Conservation (phyloP, 1,140 invertebrate species). For the Myzus persicae region DNA sequence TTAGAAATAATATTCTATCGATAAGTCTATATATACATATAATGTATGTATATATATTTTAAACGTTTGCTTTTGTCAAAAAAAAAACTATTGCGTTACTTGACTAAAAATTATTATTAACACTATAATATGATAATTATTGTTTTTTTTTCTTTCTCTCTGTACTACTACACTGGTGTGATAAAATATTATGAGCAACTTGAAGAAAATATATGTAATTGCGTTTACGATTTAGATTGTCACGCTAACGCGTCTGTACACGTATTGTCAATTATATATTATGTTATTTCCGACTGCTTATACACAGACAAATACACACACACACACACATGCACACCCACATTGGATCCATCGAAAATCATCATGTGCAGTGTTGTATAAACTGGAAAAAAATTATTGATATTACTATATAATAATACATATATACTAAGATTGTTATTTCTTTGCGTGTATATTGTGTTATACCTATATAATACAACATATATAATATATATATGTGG, state of each 20-base stretch:
- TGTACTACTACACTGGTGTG: neutral
- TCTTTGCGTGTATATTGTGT: neutral
- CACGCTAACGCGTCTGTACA: neutral
- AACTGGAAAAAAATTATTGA: slow-evolving; percentile 1
- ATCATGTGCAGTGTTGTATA: neutral
- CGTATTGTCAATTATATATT: slow-evolving; percentile 38
- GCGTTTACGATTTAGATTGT: neutral
- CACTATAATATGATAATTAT: neutral
- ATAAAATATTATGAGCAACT: neutral
- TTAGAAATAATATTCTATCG: neutral
- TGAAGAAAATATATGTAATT: neutral
- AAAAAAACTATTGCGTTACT: slow-evolving; percentile 13
- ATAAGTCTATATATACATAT: neutral
- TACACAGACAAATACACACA: neutral
- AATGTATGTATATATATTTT: neutral
- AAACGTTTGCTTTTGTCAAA: slow-evolving; percentile 32
- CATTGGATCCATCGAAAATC: neutral
- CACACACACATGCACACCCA: neutral
- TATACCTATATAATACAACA: neutral
- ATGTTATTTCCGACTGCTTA: neutral
- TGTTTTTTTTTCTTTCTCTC: slow-evolving; percentile 9
- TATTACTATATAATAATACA: neutral
- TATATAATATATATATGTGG: neutral
- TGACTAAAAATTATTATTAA: slow-evolving; percentile 15
- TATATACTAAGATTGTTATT: neutral